A percentile compares a stretch with the other conserved stretches of the same genome.
phyloP scores from a whole-genome alignment of 2,888 invertebrate species.

The Polydrusus pterygomalis region DNA sequence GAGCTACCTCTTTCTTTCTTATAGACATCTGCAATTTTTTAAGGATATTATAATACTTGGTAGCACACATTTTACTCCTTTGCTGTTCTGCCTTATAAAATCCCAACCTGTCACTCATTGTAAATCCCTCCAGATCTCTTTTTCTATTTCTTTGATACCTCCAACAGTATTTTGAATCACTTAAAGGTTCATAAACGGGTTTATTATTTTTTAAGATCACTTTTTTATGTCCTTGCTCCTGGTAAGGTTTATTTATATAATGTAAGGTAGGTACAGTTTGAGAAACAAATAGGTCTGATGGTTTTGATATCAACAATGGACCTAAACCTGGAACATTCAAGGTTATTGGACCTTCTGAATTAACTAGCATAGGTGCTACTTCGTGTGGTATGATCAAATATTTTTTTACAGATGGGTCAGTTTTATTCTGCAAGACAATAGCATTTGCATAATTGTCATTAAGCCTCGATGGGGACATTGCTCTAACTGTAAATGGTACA shows the following conservation, averaged over 20 bases:
- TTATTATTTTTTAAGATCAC: neutral
- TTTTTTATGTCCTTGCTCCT: neutral
- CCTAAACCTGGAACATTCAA: conserved; percentile 58
- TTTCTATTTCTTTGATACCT: conserved; percentile 35
- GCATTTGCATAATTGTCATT: conserved; percentile 6
- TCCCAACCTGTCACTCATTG: conserved; percentile 50
- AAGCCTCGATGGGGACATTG: conserved; percentile 13
- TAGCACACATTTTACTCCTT: conserved; percentile 38
- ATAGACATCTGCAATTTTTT: conserved; percentile 3
- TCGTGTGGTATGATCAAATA: conserved; percentile 57
- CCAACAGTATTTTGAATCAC: conserved; percentile 55
- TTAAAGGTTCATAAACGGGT: conserved; percentile 35
- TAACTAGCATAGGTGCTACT: conserved; percentile 52
- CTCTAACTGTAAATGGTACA: conserved; percentile 1
- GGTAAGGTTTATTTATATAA: neutral
- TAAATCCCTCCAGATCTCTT: conserved; percentile 53
- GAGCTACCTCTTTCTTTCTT: neutral
- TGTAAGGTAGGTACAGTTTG: neutral
- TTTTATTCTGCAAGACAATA: conserved; percentile 5
- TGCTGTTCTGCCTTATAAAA: conserved; percentile 48
- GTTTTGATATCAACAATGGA: conserved; percentile 55
- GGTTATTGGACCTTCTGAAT: conserved; percentile 52
- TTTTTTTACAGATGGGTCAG: conserved; percentile 8
- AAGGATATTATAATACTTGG: neutral
- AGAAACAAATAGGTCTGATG: conserved; percentile 39